Conservation (phyloP, 2,113 vertebrate genomes). For the Pomatorhinus ruficollis region DNA sequence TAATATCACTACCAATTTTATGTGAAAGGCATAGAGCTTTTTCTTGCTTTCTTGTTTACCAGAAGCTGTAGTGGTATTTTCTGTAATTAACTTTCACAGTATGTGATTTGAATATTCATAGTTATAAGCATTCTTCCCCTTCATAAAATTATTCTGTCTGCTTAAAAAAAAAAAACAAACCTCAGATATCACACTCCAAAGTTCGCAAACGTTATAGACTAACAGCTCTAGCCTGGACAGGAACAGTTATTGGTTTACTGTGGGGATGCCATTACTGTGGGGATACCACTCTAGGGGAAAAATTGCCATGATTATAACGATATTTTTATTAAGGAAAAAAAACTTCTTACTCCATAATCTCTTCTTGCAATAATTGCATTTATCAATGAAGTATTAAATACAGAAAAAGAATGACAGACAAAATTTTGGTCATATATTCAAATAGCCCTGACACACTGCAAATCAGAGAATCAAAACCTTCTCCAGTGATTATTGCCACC, state of each 20-base stretch:
- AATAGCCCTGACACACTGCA: not conserved
- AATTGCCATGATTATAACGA: not conserved
- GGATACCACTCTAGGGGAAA: not conserved
- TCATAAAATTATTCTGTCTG: not conserved
- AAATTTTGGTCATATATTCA: not conserved
- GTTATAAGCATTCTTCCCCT: not conserved
- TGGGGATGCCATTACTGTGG: not conserved
- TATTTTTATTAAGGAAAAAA: no score
- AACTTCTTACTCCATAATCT: not conserved
- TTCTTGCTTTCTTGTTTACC: not conserved
- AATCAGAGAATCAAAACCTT: not conserved
- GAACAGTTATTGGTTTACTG: not conserved
- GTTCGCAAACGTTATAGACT: not conserved
- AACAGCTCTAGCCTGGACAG: not conserved
- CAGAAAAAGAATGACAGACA: not conserved
- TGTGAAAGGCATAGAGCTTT: not conserved
- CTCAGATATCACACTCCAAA: not conserved
- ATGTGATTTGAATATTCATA: not conserved
- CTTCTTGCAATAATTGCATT: not conserved
- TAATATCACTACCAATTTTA: not conserved
- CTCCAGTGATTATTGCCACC: not conserved
- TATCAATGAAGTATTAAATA: not conserved
- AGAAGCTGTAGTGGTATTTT: not conserved
- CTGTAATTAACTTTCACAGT: not conserved
- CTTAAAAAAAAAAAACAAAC: not conserved